Evolutionary conservation across 2,797 vertebrate species (phyloP), one percentile per base, ranked within the genome.

Genomic region (Paguma larvata): DNA sequence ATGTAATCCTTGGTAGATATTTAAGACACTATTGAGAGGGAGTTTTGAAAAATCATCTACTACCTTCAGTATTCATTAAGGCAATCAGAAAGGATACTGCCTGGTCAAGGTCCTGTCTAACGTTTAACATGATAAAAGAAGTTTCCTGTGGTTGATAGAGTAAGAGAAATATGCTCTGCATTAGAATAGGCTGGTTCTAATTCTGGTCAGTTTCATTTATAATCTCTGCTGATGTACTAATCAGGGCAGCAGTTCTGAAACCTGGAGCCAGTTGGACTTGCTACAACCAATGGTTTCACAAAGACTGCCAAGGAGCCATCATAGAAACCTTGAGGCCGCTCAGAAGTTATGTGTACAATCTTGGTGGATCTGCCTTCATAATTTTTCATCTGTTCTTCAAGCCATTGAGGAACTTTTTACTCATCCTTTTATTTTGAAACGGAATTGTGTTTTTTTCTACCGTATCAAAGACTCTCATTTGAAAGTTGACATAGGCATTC

Each of bases 351-450:
- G 23, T 21, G 21, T 3, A 75, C 86, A 77, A 63, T 77, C 14
- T 23, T 62, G 27, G 78, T 12, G 32, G 65, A 44, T 56, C 88
- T 34, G 32, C 12, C 34, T 72, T 30, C 56, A 3, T 70, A 30
- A 59, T 59, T 90, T 73, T 65, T 89, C 56, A 67, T 53, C 62
- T 95, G 70, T 67, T 91, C 89, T 53, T 84, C 68, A 85, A 72
- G n/a, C 32, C 48, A 82, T 9, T 83, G 56, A 78, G 32, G 62
- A 90, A 91, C 5, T 14, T 46, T 83, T 90, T 51, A 41, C 12
- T 94, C 83, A 41, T 41, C 34, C 41, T 30, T 94, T 91, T 65
- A 41, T 94, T 96, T 97, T 86, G 68, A 85, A 94, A 86, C n/a
- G 56, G n/a, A 91, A 53, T 80, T 48, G 44, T 34, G 4, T 25